These are phyloP conservation scores for Phataginus tricuspis DNA, from an alignment of 2,797 vertebrate species.

Conservation along the genomic window DNA sequence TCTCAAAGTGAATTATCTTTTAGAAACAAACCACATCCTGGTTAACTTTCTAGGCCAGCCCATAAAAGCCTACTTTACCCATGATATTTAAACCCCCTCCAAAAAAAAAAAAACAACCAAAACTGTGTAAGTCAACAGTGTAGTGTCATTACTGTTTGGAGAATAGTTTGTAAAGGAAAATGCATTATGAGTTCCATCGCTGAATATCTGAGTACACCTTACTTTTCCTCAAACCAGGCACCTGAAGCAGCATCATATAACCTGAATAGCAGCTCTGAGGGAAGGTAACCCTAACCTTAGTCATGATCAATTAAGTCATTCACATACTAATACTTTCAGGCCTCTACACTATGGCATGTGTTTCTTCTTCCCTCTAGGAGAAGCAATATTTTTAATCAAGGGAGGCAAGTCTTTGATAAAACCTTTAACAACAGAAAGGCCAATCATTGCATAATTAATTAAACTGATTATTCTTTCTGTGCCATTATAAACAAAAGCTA, in stretches of 20 bases:
- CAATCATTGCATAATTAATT: neutral
- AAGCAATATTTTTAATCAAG: neutral
- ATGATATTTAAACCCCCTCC: neutral
- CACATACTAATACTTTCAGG: neutral
- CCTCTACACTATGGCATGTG: neutral
- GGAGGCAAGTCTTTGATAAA: neutral
- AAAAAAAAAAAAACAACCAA: neutral
- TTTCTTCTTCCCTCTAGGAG: neutral
- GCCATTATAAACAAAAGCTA: neutral
- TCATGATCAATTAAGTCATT: neutral
- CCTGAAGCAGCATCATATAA: neutral
- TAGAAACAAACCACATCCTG: neutral
- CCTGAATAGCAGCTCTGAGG: neutral
- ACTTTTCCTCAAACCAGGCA: neutral
- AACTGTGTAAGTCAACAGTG: neutral
- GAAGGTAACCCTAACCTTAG: neutral
- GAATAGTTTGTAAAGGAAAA: neutral
- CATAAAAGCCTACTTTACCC: neutral
- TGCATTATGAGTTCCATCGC: neutral
- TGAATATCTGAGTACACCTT: neutral
- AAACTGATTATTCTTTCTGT: neutral
- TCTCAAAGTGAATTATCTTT: neutral
- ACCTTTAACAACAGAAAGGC: slow-evolving; percentile 10
- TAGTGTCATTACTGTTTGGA: neutral
- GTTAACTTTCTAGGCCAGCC: neutral